Percentiles rank a stretch among this genome's conserved stretches.
Conservation (phyloP, 2,113 vertebrate species). For the Todiramphus saurophagus region DNA sequence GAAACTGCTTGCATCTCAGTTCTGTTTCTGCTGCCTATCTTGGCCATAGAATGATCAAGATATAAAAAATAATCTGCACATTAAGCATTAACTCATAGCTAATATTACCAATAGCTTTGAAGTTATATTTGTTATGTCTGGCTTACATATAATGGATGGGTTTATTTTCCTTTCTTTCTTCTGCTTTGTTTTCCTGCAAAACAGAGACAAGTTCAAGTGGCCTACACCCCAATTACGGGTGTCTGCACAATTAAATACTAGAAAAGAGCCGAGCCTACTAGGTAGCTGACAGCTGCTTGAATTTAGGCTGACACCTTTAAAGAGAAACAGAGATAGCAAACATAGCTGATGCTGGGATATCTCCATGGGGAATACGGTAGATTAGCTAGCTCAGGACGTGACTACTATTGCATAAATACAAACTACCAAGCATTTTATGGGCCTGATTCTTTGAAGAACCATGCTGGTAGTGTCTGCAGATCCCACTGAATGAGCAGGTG, state of each 20-base stretch:
- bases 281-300: slow-evolving; percentile 57
- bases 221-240: slow-evolving; percentile 4
- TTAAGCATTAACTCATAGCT: not conserved
- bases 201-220: not conserved
- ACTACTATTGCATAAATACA: slow-evolving; percentile 25
- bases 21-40: not conserved
- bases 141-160: slow-evolving; percentile 33
- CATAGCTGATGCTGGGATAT: not conserved
- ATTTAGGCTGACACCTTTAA: slow-evolving; percentile 62
- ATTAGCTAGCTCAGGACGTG: slow-evolving; percentile 1
- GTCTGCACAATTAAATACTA: slow-evolving; percentile 43
- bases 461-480: not conserved
- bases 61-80: not conserved
- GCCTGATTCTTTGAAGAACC: not conserved
- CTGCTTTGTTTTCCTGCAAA: slow-evolving; percentile 3
- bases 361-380: slow-evolving; percentile 20
- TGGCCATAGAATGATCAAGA: not conserved
- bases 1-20: not conserved
- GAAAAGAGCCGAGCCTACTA: slow-evolving; percentile 41
- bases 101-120: slow-evolving; percentile 41
- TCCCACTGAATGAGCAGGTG: not conserved
- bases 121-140: slow-evolving; percentile 48
- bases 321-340: slow-evolving; percentile 47
- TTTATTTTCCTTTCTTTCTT: slow-evolving; percentile 27
- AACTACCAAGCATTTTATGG: not conserved